phyloP scores from a whole-genome alignment of 30 jellyfish, hydroid and myxozoan species.

The Clytia hemisphaerica region DNA sequence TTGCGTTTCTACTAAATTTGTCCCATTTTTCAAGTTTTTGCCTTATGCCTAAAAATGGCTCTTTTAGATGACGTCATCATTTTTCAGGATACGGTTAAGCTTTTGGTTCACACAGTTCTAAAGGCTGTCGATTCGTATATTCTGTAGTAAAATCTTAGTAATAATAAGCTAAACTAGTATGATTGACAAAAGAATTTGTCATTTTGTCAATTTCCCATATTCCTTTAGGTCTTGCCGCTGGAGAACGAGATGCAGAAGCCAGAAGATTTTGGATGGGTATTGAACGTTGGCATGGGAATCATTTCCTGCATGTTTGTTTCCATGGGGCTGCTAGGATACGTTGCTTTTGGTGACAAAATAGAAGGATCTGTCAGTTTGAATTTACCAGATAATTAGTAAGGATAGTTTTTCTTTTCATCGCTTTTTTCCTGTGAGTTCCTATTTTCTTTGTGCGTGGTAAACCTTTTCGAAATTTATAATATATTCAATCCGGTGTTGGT shows the following conservation, averaged over 20 bases:
- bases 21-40: no score
- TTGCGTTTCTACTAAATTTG: no score
- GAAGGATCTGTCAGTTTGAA: slow-evolving; percentile 67
- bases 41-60: no score
- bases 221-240: slow-evolving; percentile 82
- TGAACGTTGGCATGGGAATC: slow-evolving; percentile 91
- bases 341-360: slow-evolving; percentile 56
- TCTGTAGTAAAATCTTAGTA: not conserved
- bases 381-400: slow-evolving; percentile 72
- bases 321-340: slow-evolving; percentile 81
- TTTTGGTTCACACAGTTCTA: not conserved
- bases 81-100: no score
- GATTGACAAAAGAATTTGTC: not conserved
- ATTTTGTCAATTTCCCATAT: not conserved
- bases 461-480: not conserved
- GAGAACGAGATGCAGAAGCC: slow-evolving; percentile 92
- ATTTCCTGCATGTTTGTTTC: slow-evolving; percentile 65
- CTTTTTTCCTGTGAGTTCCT: not conserved
- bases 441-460: not conserved
- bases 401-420: not conserved
- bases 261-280: slow-evolving; percentile 93
- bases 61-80: no score
- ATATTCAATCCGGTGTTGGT: no score
- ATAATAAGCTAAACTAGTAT: not conserved
- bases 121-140: not conserved